Conservation (phyloP, 2,797 vertebrate species). For the Arremon aurantiirostris region DNA sequence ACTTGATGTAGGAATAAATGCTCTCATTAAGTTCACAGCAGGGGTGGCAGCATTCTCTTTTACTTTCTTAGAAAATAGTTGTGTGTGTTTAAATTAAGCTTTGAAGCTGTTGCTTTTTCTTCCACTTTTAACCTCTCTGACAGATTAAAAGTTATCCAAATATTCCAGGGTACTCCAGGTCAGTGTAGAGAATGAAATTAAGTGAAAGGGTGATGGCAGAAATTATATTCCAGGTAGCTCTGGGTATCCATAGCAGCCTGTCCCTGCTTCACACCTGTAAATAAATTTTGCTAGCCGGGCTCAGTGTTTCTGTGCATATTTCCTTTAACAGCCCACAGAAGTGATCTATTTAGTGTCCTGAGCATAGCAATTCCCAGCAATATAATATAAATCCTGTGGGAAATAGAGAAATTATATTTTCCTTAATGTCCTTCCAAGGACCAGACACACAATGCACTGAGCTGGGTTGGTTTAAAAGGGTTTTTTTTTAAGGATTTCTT, state of each 20-base stretch:
- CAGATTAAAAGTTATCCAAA: accelerated
- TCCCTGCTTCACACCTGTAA: not conserved
- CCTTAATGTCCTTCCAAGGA: not conserved
- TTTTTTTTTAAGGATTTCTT: not conserved
- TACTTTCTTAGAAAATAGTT: not conserved
- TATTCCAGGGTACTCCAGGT: not conserved
- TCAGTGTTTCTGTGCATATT: not conserved
- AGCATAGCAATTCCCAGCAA: not conserved
- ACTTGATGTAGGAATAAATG: not conserved
- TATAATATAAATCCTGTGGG: not conserved
- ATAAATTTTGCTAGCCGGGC: not conserved
- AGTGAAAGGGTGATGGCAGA: not conserved
- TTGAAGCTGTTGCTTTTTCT: not conserved
- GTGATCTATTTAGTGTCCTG: not conserved
- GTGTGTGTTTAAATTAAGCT: not conserved
- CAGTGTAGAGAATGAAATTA: not conserved
- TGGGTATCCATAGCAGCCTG: accelerated
- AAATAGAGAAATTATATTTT: not conserved
- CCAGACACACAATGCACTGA: not conserved
- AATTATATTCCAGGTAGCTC: accelerated
- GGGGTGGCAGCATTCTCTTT: not conserved
- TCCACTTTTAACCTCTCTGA: not conserved
- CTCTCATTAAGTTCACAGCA: not conserved
- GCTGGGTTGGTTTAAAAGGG: not conserved
- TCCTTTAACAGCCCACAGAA: not conserved